Evolutionary conservation across 1,140 invertebrate species (phyloP), one percentile per base, ranked within the genome.

Genomic region (Metaphire vulgaris): DNA sequence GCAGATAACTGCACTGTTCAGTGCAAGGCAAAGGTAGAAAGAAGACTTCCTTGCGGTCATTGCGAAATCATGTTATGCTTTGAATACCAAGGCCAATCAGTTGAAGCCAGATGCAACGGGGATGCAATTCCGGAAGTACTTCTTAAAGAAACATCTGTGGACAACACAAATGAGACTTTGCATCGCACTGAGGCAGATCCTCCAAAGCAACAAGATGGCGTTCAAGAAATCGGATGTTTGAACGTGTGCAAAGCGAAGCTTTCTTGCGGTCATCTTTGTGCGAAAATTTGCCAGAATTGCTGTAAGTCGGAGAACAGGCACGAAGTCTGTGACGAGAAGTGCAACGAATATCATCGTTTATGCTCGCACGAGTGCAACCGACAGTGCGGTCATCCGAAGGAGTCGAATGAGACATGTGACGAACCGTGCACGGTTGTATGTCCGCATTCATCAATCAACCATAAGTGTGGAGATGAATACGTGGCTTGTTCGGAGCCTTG

Each of bases 41-140:
- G 21, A 21, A 12, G 6, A 21, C 41, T 56, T 21, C 41, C 41
- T 56, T 56, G 41, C 41, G 41, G 41, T 6, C 41, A 56, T 56
- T 12, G 21, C 6, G 41, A 12, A 21, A 56, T 56, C 6, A 56
- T 56, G 41, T 6, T 12, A 21, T 56, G 41, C 21, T 56, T 56
- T 21, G 41, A 56, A 56, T 6, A 56, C 41, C 41, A 6, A n/a
- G n/a, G n/a, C n/a, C n/a, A n/a, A n/a, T n/a, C 81, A 82, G 79
- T 14, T 88, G 89, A 80, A 89, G 90, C 29, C 85, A 90, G 28
- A 82, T 92, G 71, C 91, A 92, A 83, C 31, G 76, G 32, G 67
- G 80, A 2, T 88, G 87, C 79, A 68, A 65, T 21, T 56, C n/a
- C n/a, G n/a, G n/a, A n/a, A n/a, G n/a, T n/a, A n/a, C n/a, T n/a